Base-by-base conservation (phyloP, 1,140 invertebrate species). In the Mercenaria mercenaria region DNA sequence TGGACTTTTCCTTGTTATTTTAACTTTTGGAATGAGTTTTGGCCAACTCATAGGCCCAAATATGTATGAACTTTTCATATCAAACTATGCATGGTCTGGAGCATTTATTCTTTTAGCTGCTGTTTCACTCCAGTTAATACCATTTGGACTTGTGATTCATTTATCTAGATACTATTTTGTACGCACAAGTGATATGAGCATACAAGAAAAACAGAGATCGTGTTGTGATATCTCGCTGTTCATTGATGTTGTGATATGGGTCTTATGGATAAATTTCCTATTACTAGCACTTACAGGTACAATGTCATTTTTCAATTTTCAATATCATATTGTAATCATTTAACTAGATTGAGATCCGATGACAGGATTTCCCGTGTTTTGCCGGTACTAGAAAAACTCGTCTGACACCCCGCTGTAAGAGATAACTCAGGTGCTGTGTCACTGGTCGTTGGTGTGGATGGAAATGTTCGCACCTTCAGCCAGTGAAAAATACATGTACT, bases 41-140 rank as follows among this genome's bases (percentile, higher is more conserved):
- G 79, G 79, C 8, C 79, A 82, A 50, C 4, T 82, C 11, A 29
- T 34, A 6, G 6, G 41, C 1, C 52, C 79, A n/a, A 3, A n/a
- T n/a, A 26, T 82, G 20, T 82, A 61, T 29, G 79, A 82, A 18
- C n/a, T 50, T n/a, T 61, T 50, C 52, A 82, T 82, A 6, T 20
- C 29, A 15, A 26, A 37, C 3, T 82, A 82, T 34, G 18, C 79
- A 11, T 82, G 79, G 79, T n/a, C 37, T 34, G 79, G 79, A 6
- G 52, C 79, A 3, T 82, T 82, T 41, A 37, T 82, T 29, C 3
- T 82, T 10, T 18, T 82, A 0, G 8, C 52, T 13, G 79, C 32
- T 2, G 0, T 82, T 20, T 2, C 43, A n/a, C 47, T 82, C 1
- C 79, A 82, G 29, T 41, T 6, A 41, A n/a, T 82, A 2, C 34